Base-by-base conservation (phyloP, 1,140 invertebrate genomes). In the Liolophura sinensis region DNA sequence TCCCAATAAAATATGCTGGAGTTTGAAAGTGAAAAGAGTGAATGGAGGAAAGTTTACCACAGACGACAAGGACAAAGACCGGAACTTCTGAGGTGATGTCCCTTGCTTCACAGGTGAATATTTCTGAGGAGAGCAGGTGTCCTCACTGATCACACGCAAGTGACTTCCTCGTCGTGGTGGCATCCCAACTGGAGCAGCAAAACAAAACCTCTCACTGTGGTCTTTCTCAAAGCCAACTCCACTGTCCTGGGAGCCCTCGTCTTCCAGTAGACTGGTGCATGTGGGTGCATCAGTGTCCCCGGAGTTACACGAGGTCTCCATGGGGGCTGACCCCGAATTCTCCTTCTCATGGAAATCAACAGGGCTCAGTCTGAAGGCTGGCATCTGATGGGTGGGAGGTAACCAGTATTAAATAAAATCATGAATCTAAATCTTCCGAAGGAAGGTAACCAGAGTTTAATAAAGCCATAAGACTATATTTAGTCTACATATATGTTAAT, bases 131-230 rank as follows among this genome's bases (percentile, higher is more conserved):
- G 86, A 66, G 84, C 86, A 77, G 70, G 81, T 73, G 31, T 80
- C 78, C 62, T 82, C 80, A 51, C 67, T 75, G 50, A 79, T 73
- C 4, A 75, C 69, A 50, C 84, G 82, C 71, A 75, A 68, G 75
- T 55, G 78, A 40, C 31, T 40, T 68, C 25, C 74, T 73, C 66
- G 86, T 71, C 77, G 74, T 1, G 87, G 87, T 0, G 87, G 86
- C 5, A 88, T 77, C 1, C 84, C 85, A 48, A 84, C 72, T 9
- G 87, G 89, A 64, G 87, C 86, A 0, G 79, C 84, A 69, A 89
- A 88, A 57, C 82, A 83, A 66, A 85, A 76, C 31, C 64, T 60
- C 47, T 73, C 71, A 49, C 64, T 25, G 20, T 67, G 22, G 55
- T 76, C 72, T 57, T 68, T 70, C 31, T 77, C 73, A 51, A 67